Conservation (phyloP, 2,113 vertebrate species). For the Myotis davidii region DNA sequence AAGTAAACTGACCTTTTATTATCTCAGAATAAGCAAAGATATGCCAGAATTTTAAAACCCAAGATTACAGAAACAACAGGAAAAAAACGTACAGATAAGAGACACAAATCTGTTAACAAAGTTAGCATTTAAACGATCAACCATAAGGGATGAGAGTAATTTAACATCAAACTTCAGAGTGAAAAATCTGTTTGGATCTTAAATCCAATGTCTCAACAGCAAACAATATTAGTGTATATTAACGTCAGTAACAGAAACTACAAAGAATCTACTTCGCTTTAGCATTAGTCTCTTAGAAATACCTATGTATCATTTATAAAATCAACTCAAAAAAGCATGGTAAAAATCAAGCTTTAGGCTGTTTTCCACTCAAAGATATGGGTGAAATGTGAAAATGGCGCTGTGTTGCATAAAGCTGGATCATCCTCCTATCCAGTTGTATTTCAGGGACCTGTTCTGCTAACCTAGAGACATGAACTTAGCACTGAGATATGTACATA, state of each 20-base stretch:
- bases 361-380: neutral
- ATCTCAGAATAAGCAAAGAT: conserved; percentile 67
- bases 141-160: neutral
- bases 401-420: conserved; percentile 50
- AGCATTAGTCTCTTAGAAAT: neutral
- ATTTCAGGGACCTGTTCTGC: conserved; percentile 18
- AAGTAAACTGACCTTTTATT: conserved; percentile 53
- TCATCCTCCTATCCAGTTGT: neutral
- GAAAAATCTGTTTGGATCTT: conserved; percentile 44
- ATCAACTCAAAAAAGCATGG: neutral
- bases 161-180: neutral
- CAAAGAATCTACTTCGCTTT: neutral
- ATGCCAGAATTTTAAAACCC: conserved; percentile 16
- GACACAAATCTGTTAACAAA: conserved; percentile 7
- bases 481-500: neutral
- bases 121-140: neutral
- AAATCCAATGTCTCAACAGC: neutral
- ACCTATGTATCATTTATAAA: conserved; percentile 7
- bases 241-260: neutral
- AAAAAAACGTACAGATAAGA: neutral
- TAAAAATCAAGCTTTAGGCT: neutral
- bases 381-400: neutral
- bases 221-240: neutral
- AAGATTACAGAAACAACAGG: conserved; percentile 56
- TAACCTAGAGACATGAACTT: conserved; percentile 40